Evolutionary conservation across 2,888 invertebrate species (phyloP).

Genomic region (Sinopyrophorus schimmeli): DNA sequence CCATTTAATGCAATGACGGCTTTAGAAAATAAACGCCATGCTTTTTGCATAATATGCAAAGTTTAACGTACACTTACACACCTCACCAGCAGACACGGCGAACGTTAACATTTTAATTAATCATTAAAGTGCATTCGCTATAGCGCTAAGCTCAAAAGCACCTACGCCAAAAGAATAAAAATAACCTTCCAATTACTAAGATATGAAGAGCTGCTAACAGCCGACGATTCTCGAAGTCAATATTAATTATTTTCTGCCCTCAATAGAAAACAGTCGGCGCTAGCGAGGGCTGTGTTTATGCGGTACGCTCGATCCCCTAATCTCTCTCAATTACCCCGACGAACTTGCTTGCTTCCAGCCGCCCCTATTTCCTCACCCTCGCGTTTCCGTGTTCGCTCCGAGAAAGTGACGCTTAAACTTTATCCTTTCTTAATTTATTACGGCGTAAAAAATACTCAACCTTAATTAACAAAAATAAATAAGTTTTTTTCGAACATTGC

Average conservation of each 20-base stretch:
- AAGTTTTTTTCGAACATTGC: too few species aligned
- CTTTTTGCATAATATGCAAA: too few species aligned
- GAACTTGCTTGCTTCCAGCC: conserved; percentile 41
- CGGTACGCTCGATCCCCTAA: conserved; percentile 53
- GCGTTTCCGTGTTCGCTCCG: conserved; percentile 22
- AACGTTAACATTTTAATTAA: too few species aligned
- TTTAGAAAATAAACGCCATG: too few species aligned
- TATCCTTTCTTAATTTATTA: conserved; percentile 16
- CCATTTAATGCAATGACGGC: too few species aligned
- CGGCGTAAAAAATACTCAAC: too few species aligned
- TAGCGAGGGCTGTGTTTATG: conserved; percentile 51
- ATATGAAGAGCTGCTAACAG: conserved; percentile 43
- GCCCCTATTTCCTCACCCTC: conserved; percentile 35
- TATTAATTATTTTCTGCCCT: conserved; percentile 53
- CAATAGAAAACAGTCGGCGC: conserved; percentile 52
- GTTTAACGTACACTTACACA: too few species aligned
- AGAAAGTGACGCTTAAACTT: conserved; percentile 17
- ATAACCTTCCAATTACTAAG: conserved; percentile 38
- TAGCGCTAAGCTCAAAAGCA: conserved; percentile 3
- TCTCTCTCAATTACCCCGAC: conserved; percentile 52
- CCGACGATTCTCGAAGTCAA: conserved; percentile 46
- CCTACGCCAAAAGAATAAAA: not conserved
- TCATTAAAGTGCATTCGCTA: too few species aligned
- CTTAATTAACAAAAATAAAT: too few species aligned
- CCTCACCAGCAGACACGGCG: too few species aligned